These are phyloP conservation scores for Tinamus guttatus DNA, from an alignment of 2,113 vertebrate species.

Conservation along the genomic window DNA sequence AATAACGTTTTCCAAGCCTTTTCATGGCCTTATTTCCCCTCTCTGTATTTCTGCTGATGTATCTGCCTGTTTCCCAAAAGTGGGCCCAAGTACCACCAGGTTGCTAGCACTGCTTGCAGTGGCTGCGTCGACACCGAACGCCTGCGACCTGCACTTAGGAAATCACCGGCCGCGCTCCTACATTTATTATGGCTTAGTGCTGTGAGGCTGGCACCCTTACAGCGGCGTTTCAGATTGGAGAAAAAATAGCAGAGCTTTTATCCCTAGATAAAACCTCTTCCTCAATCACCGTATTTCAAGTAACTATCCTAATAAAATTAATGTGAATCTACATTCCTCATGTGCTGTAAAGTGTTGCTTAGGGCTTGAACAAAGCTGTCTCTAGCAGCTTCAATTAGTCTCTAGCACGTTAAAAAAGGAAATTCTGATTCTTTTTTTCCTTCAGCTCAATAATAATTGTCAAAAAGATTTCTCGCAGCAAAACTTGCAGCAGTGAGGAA, in stretches of 20 bases:
- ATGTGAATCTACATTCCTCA: background rate
- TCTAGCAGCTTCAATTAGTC: background rate
- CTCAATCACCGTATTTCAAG: background rate
- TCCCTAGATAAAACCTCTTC: slow-evolving; percentile 5
- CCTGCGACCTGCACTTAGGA: background rate
- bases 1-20: background rate
- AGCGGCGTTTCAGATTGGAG: background rate
- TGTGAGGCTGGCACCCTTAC: background rate
- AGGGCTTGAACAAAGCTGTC: background rate
- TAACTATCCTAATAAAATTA: slow-evolving; percentile 20
- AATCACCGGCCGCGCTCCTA: background rate
- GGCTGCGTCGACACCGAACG: background rate
- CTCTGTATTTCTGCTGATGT: background rate
- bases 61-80: background rate
- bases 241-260: background rate
- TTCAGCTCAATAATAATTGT: background rate
- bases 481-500: background rate
- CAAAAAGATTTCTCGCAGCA: background rate
- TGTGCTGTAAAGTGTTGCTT: background rate
- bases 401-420: background rate
- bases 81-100: background rate
- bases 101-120: accelerated
- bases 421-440: background rate
- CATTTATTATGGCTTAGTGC: background rate
- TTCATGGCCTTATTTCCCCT: background rate